These are phyloP conservation scores for Labeo rohita DNA, from an alignment of 2,113 vertebrate species.

Conservation along the genomic window DNA sequence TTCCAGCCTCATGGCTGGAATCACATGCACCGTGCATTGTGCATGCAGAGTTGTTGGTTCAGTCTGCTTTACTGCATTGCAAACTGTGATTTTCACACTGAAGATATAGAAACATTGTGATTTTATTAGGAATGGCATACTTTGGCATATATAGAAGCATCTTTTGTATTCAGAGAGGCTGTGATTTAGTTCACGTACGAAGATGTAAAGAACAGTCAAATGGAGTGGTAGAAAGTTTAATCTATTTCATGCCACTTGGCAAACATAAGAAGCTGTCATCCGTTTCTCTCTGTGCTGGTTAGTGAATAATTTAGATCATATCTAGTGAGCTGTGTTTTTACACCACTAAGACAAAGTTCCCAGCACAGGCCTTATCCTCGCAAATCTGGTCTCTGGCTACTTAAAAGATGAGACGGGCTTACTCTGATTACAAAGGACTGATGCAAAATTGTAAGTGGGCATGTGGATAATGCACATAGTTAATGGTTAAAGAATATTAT, in stretches of 20 bases:
- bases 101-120: background rate
- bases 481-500: background rate
- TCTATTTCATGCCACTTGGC: background rate
- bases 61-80: background rate
- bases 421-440: background rate
- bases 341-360: conserved; percentile 5
- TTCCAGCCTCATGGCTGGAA: background rate
- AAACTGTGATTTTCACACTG: background rate
- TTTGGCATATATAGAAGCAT: background rate
- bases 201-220: conserved; percentile 1
- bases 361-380: background rate
- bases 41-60: background rate
- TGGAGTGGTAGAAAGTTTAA: background rate
- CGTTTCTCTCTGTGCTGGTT: background rate
- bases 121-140: background rate
- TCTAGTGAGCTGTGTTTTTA: conserved; percentile 12
- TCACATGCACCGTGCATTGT: background rate
- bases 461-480: background rate
- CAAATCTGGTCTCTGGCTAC: conserved; percentile 5
- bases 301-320: conserved; percentile 26
- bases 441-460: background rate
- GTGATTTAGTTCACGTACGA: background rate
- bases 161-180: background rate
- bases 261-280: background rate
- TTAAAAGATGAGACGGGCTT: conserved; percentile 14